Base-by-base conservation (phyloP, 2,888 invertebrate genomes). In the Ophioninae sp. region DNA sequence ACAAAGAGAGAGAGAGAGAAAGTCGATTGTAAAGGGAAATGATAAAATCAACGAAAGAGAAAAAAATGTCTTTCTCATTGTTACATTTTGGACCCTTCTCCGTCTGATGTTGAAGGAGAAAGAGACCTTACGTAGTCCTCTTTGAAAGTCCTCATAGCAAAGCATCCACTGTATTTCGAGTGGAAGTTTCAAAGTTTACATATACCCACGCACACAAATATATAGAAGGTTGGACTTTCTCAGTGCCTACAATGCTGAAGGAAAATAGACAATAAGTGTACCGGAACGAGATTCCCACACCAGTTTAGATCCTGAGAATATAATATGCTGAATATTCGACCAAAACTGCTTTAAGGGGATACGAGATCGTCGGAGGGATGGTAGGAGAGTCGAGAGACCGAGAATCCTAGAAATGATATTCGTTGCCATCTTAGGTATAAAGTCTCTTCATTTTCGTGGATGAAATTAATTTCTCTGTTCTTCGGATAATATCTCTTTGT, bases 221-320 rank as follows among this genome's bases (percentile, higher is more conserved):
- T n/a, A 65, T 75, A 65, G 62, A 65, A 68, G 59, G 67, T 56
- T 69, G 69, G n/a, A 69, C 17, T 56, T 56, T 21, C 41, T 30
- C 67, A 50, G 67, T 56, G 50, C 50, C 61, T 69, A 62, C 77
- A 56, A 21, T 30, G 61, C 81, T 62, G 73, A 56, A 78, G 73
- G 68, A 44, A 62, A 73, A 78, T 74, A 74, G 73, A 82, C 76
- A 82, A 44, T 64, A 74, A 73, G 77, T 39, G 61, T 73, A 61
- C 30, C 37, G 30, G n/a, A 20, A 77, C 50, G 70, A 68, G 59
- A 50, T 41, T 73, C 44, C 7, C 57, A 6, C 7, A 7, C 50
- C 50, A 67, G n/a, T 39, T 59, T 17, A 13, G 50, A 44, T 30
- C 8, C 62, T 62, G 21, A 21, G 72, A 73, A 21, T 73, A 82